A percentile compares a stretch with the other conserved stretches of the same genome.
phyloP scores from a whole-genome alignment of 1,140 invertebrate species.

The Streblospio benedicti region DNA sequence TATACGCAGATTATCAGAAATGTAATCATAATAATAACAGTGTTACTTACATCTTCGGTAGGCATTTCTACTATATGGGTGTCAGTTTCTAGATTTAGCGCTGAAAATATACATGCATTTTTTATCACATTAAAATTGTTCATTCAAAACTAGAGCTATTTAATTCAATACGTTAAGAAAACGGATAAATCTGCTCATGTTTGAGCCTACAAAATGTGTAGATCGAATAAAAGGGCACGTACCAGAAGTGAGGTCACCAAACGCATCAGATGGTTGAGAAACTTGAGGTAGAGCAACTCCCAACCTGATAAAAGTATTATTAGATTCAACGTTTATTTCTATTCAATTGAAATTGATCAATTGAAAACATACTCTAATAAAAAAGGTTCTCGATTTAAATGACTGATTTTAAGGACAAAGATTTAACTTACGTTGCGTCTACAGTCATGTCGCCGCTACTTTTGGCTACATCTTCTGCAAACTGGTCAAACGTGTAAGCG shows the following conservation, averaged over 20 bases:
- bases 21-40: no score
- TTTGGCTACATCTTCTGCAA: conserved; percentile 43
- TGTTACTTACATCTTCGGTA: no score
- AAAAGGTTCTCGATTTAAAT: neutral
- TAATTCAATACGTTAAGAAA: no score
- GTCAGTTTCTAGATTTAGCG: no score
- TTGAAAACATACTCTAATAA: neutral
- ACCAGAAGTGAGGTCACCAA: neutral
- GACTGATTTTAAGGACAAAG: neutral
- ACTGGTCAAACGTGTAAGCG: conserved; percentile 28
- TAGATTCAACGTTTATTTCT: neutral
- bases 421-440: conserved; percentile 32
- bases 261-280: neutral
- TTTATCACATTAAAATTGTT: no score
- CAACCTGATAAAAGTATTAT: neutral
- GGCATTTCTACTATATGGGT: no score
- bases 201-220: no score
- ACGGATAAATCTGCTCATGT: no score
- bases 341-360: neutral
- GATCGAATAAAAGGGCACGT: no score
- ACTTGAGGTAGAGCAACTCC: neutral
- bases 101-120: no score
- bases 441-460: conserved; percentile 39
- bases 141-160: no score
- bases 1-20: no score